A percentile compares a stretch with the other conserved stretches of the same genome.
Evolutionary conservation across 1,140 invertebrate genomes (phyloP).

Genomic region (Ericerus pela): DNA sequence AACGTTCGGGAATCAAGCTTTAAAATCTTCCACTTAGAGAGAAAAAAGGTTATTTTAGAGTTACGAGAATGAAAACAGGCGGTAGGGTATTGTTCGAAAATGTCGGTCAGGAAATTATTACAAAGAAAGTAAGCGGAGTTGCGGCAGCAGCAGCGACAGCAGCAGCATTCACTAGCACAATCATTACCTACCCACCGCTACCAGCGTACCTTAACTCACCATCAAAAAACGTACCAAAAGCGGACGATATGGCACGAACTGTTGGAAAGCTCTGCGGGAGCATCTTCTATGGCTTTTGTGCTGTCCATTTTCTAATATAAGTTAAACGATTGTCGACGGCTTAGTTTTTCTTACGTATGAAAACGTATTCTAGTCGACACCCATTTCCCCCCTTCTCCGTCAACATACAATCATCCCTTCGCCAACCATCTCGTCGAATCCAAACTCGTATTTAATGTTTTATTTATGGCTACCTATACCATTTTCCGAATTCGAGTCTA

Average conservation of each 20-base stretch:
- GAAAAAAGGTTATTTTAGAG: constrained; percentile 1
- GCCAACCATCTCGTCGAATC: no score
- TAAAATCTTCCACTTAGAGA: not conserved
- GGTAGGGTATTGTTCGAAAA: no score
- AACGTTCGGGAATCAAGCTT: constrained; percentile 3
- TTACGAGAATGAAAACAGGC: no score
- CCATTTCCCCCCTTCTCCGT: no score
- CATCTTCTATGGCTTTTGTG: constrained; percentile 4
- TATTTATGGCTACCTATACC: constrained; percentile 5
- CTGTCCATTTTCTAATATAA: constrained; percentile 4
- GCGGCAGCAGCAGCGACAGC: no score
- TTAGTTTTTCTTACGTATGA: constrained; percentile 10
- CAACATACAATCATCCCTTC: no score
- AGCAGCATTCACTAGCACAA: no score
- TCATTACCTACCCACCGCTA: no score
- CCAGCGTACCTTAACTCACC: no score
- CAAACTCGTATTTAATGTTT: constrained; percentile 6
- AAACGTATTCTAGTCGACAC: not conserved
- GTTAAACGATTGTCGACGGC: constrained; percentile 7
- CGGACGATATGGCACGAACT: not conserved
- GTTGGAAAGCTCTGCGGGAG: constrained; percentile 5
- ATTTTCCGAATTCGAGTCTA: no score
- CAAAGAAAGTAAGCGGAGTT: no score
- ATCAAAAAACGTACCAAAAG: not conserved
- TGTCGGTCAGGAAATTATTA: no score